phyloP scores from a whole-genome alignment of 2,113 vertebrate species.

The Cryptoleucopteryx plumbea region DNA sequence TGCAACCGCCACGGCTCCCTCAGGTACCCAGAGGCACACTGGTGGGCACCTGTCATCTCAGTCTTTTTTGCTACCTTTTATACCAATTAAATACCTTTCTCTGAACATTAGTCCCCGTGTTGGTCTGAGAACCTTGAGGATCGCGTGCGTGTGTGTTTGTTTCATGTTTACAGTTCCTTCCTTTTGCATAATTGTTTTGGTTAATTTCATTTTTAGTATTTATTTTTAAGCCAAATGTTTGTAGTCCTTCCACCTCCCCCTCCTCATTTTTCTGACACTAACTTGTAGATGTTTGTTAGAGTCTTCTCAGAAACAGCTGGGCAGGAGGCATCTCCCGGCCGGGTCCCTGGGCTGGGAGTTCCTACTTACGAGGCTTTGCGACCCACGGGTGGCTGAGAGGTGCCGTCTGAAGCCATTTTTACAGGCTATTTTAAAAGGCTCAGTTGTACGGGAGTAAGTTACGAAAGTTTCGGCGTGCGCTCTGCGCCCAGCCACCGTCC shows the following conservation, averaged over 20 bases:
- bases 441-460: constrained; percentile 3
- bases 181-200: constrained; percentile 70
- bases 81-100: constrained; percentile 84
- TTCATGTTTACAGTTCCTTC: constrained; percentile 75
- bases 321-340: constrained; percentile 37
- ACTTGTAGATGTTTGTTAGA: constrained; percentile 71
- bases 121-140: constrained; percentile 68
- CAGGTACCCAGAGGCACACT: not conserved
- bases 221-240: constrained; percentile 83
- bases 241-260: constrained; percentile 43
- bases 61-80: constrained; percentile 74
- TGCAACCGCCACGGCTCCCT: not conserved
- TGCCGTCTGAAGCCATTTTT: constrained; percentile 17
- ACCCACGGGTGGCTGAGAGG: not conserved
- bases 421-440: constrained; percentile 31
- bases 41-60: constrained; percentile 1
- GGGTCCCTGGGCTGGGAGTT: not conserved
- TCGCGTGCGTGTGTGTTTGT: constrained; percentile 36
- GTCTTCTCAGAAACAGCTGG: constrained; percentile 62
- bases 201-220: constrained; percentile 78
- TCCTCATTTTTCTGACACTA: constrained; percentile 68
- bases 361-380: constrained; percentile 6
- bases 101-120: constrained; percentile 65
- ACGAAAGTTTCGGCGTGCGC: not conserved
- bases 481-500: not conserved